Base-by-base conservation (phyloP, 1,140 invertebrate species). In the Linepithema humile region DNA sequence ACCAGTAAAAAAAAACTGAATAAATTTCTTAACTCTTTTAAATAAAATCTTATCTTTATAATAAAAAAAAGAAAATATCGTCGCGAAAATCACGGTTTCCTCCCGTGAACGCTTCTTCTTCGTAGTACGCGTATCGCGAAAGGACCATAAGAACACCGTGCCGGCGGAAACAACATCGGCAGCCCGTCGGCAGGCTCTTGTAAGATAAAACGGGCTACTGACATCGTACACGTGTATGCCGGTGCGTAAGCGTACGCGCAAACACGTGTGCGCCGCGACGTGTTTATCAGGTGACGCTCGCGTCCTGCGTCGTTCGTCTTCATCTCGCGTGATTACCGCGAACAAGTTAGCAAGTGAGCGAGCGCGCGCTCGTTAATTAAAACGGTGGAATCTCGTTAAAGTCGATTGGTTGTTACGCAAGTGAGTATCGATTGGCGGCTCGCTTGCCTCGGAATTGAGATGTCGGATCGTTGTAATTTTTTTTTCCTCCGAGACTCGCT, bases 141-240 rank as follows among this genome's bases (percentile, higher is more conserved):
- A n/a, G 48, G n/a, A 53, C 6, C 15, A 20, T 17, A 53, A 53
- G n/a, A 17, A 53, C 48, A 45, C 15, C 43, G 43, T 45, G 12
- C 15, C 43, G 80, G 60, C 86, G 69, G 88, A 83, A 84, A 84
- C 65, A 69, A 88, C 82, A 90, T 90, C 84, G 86, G 85, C 84
- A 87, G 84, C 77, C 82, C n/a, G 85, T 90, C n/a, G n/a, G n/a
- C 85, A 87, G 89, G 86, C 69, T 55, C 82, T 84, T 86, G 86
- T 89, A 91, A 90, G 87, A 90, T 91, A 88, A 91, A 90, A 84
- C 84, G 83, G n/a, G 78, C 67, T 82, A 60, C 80, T 57, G 78
- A 84, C 69, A 80, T 85, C 85, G 72, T 82, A 85, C 89, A 85
- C 72, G 88, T 90, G 87, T 85, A 75, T 77, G 60, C 57, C 38